Percentiles rank a stretch among this genome's conserved stretches.
These are phyloP conservation scores for Galerucella nymphaeae DNA, from an alignment of 2,888 invertebrate species.

Conservation along the genomic window DNA sequence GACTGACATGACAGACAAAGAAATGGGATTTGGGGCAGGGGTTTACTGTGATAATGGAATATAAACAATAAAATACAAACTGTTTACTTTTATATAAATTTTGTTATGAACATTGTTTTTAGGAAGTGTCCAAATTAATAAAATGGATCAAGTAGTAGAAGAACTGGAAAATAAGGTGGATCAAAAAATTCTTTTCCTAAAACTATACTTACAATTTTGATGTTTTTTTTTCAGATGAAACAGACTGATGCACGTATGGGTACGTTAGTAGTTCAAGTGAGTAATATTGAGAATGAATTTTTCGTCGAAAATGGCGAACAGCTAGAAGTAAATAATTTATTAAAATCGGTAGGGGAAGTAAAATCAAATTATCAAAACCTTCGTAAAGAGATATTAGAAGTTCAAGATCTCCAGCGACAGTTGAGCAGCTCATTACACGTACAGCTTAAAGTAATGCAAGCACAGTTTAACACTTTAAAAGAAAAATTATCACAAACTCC, in stretches of 20 bases:
- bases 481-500: conserved; percentile 65
- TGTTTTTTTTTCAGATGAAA: conserved; percentile 70
- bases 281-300: conserved; percentile 75
- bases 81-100: neutral
- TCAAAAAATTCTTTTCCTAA: conserved; percentile 1
- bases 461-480: conserved; percentile 78
- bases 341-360: conserved; percentile 82
- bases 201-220: neutral
- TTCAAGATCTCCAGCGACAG: conserved; percentile 83
- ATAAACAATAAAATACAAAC: conserved; percentile 12
- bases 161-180: conserved; percentile 61
- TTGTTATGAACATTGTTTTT: conserved; percentile 1
- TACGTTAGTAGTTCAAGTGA: conserved; percentile 79
- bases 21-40: conserved; percentile 7
- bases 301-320: conserved; percentile 65
- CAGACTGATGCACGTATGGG: conserved; percentile 79
- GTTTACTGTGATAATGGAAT: conserved; percentile 15
- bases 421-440: conserved; percentile 79
- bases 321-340: conserved; percentile 77
- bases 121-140: conserved; percentile 3
- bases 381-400: conserved; percentile 81
- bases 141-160: conserved; percentile 61
- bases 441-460: conserved; percentile 79
- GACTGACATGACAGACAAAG: too few relatives aligned
- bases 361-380: conserved; percentile 84